Conservation (phyloP, 35 echinoderm and acorn worm genomes). For the Lytechinus variegatus region DNA sequence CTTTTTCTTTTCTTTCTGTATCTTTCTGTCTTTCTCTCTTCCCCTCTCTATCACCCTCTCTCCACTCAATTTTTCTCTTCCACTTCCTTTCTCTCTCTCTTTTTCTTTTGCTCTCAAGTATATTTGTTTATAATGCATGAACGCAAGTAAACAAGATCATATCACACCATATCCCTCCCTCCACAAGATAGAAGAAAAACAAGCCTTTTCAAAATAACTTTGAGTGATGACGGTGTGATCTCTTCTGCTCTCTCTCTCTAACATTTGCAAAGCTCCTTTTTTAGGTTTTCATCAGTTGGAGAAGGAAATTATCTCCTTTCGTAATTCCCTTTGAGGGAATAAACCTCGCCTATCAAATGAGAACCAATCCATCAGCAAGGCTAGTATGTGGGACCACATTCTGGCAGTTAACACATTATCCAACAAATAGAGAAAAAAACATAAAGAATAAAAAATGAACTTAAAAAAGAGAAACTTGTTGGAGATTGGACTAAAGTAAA, state of each 20-base stretch:
- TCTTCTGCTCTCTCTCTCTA: neutral
- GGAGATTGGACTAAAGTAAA: neutral
- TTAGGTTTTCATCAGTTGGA: neutral
- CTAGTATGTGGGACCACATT: neutral
- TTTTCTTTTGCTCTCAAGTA: neutral
- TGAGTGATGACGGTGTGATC: neutral
- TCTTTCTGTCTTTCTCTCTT: neutral
- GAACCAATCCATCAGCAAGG: neutral
- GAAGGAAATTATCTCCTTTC: neutral
- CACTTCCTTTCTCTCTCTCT: neutral
- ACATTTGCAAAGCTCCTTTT: neutral
- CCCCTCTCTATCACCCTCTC: neutral
- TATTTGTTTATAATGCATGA: neutral
- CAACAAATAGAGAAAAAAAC: neutral
- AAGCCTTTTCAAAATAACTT: neutral
- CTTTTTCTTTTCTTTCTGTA: neutral
- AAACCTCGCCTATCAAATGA: neutral
- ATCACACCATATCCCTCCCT: neutral
- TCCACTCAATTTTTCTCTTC: neutral
- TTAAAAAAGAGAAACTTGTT: neutral
- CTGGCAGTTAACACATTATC: neutral
- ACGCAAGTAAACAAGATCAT: neutral
- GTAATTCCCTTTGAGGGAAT: neutral
- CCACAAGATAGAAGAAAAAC: neutral
- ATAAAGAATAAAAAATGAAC: neutral